Evolutionary conservation across 2,113 vertebrate genomes (phyloP).

Genomic region (Bambusicola thoracicus): DNA sequence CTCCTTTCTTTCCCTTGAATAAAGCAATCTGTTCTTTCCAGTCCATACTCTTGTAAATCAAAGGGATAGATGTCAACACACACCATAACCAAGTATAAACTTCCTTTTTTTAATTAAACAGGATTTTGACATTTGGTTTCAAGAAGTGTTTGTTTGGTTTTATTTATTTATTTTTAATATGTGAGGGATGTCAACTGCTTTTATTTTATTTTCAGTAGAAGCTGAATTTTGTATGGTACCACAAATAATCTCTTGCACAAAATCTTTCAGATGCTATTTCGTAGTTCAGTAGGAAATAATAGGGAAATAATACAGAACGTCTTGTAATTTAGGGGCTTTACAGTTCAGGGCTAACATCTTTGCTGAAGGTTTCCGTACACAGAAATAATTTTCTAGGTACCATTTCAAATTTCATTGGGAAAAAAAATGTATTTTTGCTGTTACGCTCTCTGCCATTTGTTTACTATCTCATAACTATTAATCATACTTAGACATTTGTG

Average conservation of each 20-base stretch:
- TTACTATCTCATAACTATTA: neutral
- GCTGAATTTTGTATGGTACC: neutral
- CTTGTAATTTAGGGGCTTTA: neutral
- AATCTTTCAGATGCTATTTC: slow-evolving; percentile 16
- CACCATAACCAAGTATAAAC: slow-evolving; percentile 66
- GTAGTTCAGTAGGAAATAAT: neutral
- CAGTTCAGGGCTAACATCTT: neutral
- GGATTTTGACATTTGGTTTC: slow-evolving; percentile 69
- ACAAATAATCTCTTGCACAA: slow-evolving; percentile 6
- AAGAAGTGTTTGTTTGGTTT: slow-evolving; percentile 58
- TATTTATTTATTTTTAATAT: slow-evolving; percentile 38
- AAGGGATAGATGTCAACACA: slow-evolving; percentile 69
- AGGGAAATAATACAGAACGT: neutral
- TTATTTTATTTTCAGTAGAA: slow-evolving; percentile 68
- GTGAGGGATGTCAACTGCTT: slow-evolving; percentile 51
- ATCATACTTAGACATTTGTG: neutral
- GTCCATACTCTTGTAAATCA: slow-evolving; percentile 70
- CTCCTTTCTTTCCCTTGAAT: slow-evolving; percentile 68
- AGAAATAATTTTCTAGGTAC: neutral
- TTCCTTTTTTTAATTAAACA: slow-evolving; percentile 78
- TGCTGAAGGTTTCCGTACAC: neutral
- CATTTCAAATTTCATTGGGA: slow-evolving; percentile 11
- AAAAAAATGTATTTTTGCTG: neutral
- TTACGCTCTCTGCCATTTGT: neutral
- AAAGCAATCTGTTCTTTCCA: slow-evolving; percentile 72